Percentiles rank a stretch among this genome's conserved stretches.
phyloP scores from a whole-genome alignment of 2,113 vertebrate species.

The Mystacornis crossleyi region DNA sequence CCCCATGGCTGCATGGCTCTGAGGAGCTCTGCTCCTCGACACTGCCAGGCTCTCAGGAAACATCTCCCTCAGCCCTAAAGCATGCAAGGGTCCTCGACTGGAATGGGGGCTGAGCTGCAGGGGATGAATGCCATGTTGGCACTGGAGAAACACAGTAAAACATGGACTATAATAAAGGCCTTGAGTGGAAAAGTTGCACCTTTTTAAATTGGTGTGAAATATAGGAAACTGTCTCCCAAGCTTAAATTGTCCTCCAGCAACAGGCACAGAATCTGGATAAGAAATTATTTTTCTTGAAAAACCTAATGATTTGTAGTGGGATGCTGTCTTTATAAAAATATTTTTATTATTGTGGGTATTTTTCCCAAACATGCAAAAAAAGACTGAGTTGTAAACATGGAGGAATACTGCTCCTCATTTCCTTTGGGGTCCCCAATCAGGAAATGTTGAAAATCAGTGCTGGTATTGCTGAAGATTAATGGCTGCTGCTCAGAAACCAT shows the following conservation, averaged over 20 bases:
- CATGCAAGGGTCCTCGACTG: neutral
- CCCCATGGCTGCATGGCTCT: neutral
- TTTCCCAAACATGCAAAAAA: neutral
- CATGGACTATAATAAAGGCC: neutral
- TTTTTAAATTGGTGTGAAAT: neutral
- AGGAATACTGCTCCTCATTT: constrained; percentile 56
- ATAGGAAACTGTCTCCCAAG: neutral
- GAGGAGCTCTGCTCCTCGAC: neutral
- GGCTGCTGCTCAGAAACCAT: constrained; percentile 16
- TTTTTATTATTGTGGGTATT: neutral
- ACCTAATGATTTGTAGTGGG: neutral
- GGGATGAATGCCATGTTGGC: neutral
- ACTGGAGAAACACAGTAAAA: neutral
- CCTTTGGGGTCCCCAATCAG: constrained; percentile 28
- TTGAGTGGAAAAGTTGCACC: neutral
- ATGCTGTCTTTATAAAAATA: neutral
- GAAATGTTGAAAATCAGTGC: constrained; percentile 44
- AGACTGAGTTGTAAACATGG: neutral
- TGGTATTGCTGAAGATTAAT: constrained; percentile 42
- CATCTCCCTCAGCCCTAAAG: neutral
- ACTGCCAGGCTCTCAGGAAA: neutral
- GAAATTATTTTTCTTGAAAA: constrained; percentile 7
- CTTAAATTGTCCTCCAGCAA: neutral
- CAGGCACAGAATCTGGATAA: neutral
- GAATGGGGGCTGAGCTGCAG: neutral